Evolutionary conservation across 2,888 invertebrate species (phyloP), one percentile per base, ranked within the genome.

Genomic region (Stenurella melanura): DNA sequence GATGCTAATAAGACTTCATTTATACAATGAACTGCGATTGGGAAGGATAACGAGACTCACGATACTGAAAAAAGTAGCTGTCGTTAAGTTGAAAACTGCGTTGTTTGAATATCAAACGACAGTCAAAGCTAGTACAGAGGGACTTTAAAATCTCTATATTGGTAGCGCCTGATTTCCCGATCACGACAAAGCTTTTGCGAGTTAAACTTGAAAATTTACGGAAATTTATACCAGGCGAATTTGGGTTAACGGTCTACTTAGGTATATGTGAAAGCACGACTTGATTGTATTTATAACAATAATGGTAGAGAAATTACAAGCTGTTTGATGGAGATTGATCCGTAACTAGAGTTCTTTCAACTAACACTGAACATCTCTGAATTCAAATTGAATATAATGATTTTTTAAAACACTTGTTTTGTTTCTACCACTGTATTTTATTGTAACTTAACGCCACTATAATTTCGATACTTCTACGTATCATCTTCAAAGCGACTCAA

Each of bases 71-170:
- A 64, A 64, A 64, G 30, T 64, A 38, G 64, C 42, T 64, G 64
- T 38, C 38, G 64, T 64, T 64, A 38, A 64, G 38, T 64, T 64
- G 64, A 64, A 64, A 64, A 64, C 18, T 64, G 42, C 64, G 64
- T 64, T 64, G 64, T 64, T 64, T 64, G 64, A 64, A 64, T 64
- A 38, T 64, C 64, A 64, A 64, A 42, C 64, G 38, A 38, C 34
- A 64, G 34, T 38, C 64, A 30, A 12, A 19, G 38, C 26, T 64
- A 42, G 18, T 38, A 38, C 34, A 21, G 42, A 63, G 63, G 15
- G 50, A 50, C 50, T 50, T 50, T n/a, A 50, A n/a, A 50, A 50
- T 6, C 50, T 15, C 50, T n/a, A 50, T 50, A 50, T 50, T 7
- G 50, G 50, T 50, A 50, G 50, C 50, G 50, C 50, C 50, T 50